A percentile compares a stretch with the other conserved stretches of the same genome.
These are phyloP conservation scores for Calosoma granatense DNA, from an alignment of 1,140 invertebrate genomes.

Conservation along the genomic window DNA sequence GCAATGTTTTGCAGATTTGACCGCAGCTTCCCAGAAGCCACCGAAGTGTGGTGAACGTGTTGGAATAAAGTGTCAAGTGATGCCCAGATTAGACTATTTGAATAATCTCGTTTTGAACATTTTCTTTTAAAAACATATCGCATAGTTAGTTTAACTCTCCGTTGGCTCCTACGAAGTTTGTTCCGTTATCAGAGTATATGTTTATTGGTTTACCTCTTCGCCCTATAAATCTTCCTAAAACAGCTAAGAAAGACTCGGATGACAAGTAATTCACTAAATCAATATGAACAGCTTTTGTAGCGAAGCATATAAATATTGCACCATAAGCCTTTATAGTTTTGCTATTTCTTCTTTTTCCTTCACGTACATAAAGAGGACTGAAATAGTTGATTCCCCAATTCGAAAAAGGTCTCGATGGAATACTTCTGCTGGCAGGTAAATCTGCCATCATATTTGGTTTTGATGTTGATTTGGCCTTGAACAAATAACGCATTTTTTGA, in stretches of 20 bases:
- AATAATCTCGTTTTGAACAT: constrained; percentile 12
- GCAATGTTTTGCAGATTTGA: constrained; percentile 19
- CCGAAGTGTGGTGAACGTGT: constrained; percentile 21
- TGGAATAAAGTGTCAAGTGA: constrained; percentile 19
- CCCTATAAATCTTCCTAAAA: constrained; percentile 33
- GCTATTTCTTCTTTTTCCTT: constrained; percentile 9
- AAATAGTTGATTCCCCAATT: constrained; percentile 14
- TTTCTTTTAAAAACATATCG: neutral
- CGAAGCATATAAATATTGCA: constrained; percentile 32
- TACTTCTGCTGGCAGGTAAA: constrained; percentile 10
- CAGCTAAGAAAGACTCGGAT: constrained; percentile 30
- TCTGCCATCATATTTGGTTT: constrained; percentile 10
- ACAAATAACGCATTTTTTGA: neutral
- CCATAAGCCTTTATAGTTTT: constrained; percentile 28
- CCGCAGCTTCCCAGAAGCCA: constrained; percentile 19
- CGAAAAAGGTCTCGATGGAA: constrained; percentile 10
- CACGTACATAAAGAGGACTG: constrained; percentile 12
- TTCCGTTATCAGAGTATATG: constrained; percentile 17
- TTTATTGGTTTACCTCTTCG: constrained; percentile 24
- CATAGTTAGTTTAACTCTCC: constrained; percentile 8
- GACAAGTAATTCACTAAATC: constrained; percentile 31
- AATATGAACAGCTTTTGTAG: constrained; percentile 34
- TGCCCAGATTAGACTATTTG: neutral
- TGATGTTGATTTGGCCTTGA: neutral
- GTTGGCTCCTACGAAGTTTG: constrained; percentile 17